Percentiles rank a stretch among this genome's conserved stretches.
Conservation (phyloP, 1,140 invertebrate species). For the Neoseiulus cucumeris region DNA sequence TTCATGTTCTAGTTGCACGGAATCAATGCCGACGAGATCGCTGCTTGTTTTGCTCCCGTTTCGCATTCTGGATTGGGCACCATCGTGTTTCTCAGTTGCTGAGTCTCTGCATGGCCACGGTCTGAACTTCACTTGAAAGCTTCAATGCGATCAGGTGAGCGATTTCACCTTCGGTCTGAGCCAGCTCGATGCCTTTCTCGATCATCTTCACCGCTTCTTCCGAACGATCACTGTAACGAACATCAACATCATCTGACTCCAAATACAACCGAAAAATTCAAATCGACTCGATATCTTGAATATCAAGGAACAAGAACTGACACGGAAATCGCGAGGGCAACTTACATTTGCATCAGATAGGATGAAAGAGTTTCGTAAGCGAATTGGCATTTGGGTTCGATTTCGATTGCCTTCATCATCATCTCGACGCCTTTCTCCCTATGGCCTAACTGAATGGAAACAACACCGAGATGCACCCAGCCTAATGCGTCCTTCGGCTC, state of each 20-base stretch:
- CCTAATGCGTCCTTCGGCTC: constrained; percentile 67
- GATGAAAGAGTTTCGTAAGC: constrained; percentile 84
- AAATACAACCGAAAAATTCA: too few relatives aligned
- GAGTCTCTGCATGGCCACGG: neutral
- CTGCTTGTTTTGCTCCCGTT: too few relatives aligned
- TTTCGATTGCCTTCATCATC: constrained; percentile 49
- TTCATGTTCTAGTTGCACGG: too few relatives aligned
- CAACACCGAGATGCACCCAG: constrained; percentile 56
- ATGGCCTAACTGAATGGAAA: neutral
- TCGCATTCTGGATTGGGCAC: too few relatives aligned
- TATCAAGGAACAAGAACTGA: neutral
- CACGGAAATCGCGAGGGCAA: neutral
- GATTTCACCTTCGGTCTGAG: constrained; percentile 63
- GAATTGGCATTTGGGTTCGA: constrained; percentile 79
- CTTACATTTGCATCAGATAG: constrained; percentile 73
- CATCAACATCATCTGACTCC: neutral
- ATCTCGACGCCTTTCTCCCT: neutral
- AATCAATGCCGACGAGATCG: too few relatives aligned
- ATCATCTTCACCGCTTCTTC: constrained; percentile 43
- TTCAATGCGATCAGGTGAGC: constrained; percentile 41
- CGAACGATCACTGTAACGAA: constrained; percentile 32
- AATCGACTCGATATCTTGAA: too few relatives aligned
- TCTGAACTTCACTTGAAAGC: neutral
- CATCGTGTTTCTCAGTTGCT: neutral
- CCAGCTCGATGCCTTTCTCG: constrained; percentile 51